phyloP scores from a whole-genome alignment of 2,888 invertebrate species.

The Latheticus oryzae region DNA sequence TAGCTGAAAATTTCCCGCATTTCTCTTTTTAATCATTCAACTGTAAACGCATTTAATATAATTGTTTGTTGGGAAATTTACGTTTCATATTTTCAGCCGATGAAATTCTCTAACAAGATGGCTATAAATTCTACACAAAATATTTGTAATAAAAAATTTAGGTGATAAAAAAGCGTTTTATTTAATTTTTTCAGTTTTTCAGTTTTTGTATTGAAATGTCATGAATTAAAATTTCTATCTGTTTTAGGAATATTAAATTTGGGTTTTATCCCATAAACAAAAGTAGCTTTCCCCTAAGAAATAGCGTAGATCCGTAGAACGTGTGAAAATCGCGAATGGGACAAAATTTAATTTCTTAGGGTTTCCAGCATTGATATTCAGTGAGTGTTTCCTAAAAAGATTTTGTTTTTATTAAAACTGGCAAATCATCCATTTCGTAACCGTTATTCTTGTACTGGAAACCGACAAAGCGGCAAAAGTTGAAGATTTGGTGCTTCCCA shows the following conservation, averaged over 20 bases:
- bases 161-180: too few species aligned
- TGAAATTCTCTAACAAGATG: too few species aligned
- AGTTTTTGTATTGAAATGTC: too few species aligned
- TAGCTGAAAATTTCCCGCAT: conserved; percentile 8
- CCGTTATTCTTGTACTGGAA: conserved; percentile 49
- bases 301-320: conserved; percentile 1
- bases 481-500: conserved; percentile 49
- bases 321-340: conserved; percentile 13
- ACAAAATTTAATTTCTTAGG: conserved; percentile 21
- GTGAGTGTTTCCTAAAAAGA: conserved; percentile 17
- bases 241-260: too few species aligned
- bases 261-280: too few species aligned
- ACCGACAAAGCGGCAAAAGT: too few species aligned
- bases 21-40: conserved; percentile 33
- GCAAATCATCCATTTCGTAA: conserved; percentile 40
- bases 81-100: conserved; percentile 11
- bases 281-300: too few species aligned
- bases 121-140: too few species aligned
- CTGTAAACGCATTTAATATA: conserved; percentile 23
- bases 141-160: too few species aligned
- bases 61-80: conserved; percentile 13
- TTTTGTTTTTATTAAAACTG: conserved; percentile 28
- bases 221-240: too few species aligned
- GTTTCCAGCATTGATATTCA: conserved; percentile 21
- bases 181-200: too few species aligned